Evolutionary conservation across 1,140 invertebrate genomes (phyloP), one percentile per base, ranked within the genome.

Genomic region (Pseudachorutes palmiensis): DNA sequence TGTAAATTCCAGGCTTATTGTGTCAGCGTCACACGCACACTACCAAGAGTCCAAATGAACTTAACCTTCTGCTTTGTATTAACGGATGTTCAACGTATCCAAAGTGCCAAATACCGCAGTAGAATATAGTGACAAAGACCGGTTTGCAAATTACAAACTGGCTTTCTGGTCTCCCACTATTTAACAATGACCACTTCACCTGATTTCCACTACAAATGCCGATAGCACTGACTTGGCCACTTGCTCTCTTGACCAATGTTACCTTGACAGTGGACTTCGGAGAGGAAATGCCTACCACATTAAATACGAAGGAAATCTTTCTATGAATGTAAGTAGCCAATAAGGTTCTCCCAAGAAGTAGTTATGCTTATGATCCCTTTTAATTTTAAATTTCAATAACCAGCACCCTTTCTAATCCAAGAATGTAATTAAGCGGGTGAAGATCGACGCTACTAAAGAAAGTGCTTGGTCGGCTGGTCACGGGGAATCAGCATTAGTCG

Each of bases 241-340:
- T n/a, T 65, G 64, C 55, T 32, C 62, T 61, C 49, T 41, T 68
- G 62, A 68, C 49, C 62, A 64, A 24, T 48, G 24, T 41, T 68
- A 64, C 67, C 67, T 68, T 68, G 67, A 64, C 67, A 68, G 48
- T 68, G 62, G 67, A 68, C 28, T 57, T 32, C 24, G 33, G 29
- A 64, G 29, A 68, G 55, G 62, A 64, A 58, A 32, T 64, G 49
- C 24, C 61, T 68, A 24, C 67, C 55, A 45, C 67, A 68, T 68
- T 62, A 68, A 68, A 62, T 66, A 66, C 33, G 32, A n/a, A 58
- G 32, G 28, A 33, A 36, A 65, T 24, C 49, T 30, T 36, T n/a
- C n/a, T n/a, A n/a, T n/a, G n/a, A n/a, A n/a, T n/a, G n/a, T n/a
- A n/a, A n/a, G n/a, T n/a, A n/a, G n/a, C n/a, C n/a, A n/a, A n/a